Percentiles rank a stretch among this genome's conserved stretches.
phyloP scores from a whole-genome alignment of 2,797 vertebrate species.

The Rhabdophis nuchalis region DNA sequence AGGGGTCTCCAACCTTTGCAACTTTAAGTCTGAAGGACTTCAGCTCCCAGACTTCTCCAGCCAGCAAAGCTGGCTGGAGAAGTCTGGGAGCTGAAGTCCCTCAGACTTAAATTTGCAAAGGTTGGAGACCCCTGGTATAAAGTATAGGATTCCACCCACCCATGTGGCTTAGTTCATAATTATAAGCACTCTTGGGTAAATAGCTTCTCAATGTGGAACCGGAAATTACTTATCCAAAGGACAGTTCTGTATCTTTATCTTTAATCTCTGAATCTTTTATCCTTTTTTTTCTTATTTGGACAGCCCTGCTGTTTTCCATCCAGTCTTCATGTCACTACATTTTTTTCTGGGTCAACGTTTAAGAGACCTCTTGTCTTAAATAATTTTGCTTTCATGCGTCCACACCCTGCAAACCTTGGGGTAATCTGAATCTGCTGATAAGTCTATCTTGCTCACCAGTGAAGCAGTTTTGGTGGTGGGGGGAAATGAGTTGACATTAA shows the following conservation, averaged over 20 bases:
- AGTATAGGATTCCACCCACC: neutral
- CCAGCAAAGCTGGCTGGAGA: no score
- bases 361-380: neutral
- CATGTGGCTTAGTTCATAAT: neutral
- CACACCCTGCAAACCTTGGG: neutral
- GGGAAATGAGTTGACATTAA: neutral
- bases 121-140: no score
- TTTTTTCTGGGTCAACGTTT: neutral
- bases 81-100: no score
- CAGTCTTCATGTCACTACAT: neutral
- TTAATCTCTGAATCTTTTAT: neutral
- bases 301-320: neutral
- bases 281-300: neutral
- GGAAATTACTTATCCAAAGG: neutral
- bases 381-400: neutral
- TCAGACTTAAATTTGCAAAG: no score
- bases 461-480: neutral
- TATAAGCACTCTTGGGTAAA: neutral
- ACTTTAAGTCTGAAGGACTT: no score
- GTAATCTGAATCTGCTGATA: neutral
- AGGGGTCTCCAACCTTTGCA: no score
- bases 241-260: neutral
- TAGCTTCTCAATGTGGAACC: neutral
- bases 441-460: neutral
- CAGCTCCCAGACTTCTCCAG: no score